These are phyloP conservation scores for Altica lythri DNA, from an alignment of 2,888 invertebrate species.

Conservation along the genomic window DNA sequence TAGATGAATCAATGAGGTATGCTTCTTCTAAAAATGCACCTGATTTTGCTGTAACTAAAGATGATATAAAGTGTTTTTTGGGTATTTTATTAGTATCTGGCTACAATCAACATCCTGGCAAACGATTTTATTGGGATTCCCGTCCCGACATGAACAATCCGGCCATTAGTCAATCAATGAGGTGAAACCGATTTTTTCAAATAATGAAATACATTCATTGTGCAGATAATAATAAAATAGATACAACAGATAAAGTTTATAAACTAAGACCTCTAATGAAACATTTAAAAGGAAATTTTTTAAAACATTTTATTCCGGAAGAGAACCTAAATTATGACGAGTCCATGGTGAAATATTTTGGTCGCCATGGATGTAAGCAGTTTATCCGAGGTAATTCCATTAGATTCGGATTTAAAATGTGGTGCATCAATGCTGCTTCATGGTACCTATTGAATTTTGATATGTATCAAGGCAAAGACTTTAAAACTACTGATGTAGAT, in stretches of 20 bases:
- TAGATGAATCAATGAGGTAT: neutral
- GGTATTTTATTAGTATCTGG: constrained; percentile 15
- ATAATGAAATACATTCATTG: constrained; percentile 20
- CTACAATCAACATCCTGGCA: constrained; percentile 9
- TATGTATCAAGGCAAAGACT: constrained; percentile 34
- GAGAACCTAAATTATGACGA: constrained; percentile 35
- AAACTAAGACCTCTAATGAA: constrained; percentile 33
- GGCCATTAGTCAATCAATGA: constrained; percentile 13
- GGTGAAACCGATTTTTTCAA: constrained; percentile 15
- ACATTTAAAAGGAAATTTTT: constrained; percentile 26
- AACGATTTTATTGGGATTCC: constrained; percentile 16
- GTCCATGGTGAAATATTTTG: constrained; percentile 39
- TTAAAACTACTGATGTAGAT: constrained; percentile 22
- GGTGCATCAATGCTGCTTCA: too few species aligned
- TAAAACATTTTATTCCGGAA: constrained; percentile 32
- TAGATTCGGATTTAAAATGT: constrained; percentile 41
- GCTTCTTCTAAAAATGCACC: constrained; percentile 13
- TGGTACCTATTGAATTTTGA: constrained; percentile 36
- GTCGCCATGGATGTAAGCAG: constrained; percentile 37
- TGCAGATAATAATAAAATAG: constrained; percentile 26
- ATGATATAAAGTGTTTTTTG: constrained; percentile 7
- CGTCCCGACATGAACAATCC: constrained; percentile 11
- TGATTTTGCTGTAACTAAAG: neutral
- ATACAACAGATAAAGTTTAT: constrained; percentile 25
- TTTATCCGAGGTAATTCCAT: constrained; percentile 42